Base-by-base conservation (phyloP, 2,797 vertebrate genomes). In the Alcedo atthis region DNA sequence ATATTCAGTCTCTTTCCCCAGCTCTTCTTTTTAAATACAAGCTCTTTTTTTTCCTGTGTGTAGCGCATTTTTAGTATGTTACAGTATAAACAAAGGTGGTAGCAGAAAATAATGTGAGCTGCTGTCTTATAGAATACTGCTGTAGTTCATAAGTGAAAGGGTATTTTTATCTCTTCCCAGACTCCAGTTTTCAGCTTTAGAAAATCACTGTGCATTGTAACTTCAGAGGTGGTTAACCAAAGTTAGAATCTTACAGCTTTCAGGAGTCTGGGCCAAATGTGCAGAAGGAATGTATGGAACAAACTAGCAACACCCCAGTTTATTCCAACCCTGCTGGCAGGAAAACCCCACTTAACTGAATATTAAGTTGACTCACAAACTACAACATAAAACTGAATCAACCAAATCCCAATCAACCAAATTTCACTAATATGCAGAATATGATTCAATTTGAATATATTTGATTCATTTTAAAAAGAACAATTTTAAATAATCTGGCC, bases 401-500 rank as follows among this genome's bases (percentile, higher is more conserved):
- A 81, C 62, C 35, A 61, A 55, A 64, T 57, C 37, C 55, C 40
- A 46, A 28, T 77, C 55, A 84, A 81, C 62, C 35, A 61, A 55
- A 64, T 57, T 91, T 92, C 67, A 77, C 90, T 82, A 80, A 45
- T 80, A 83, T 51, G 42, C 64, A 67, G 59, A 91, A 62, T 59
- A 20, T 71, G 69, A 91, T 96, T 62, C 20, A 9, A 3, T 75
- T 59, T 90, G 32, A 94, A 90, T 96, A 78, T 66, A 81, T 87
- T 77, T 91, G 58, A 73, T 67, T 83, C 42, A 18, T 92, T 87
- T 96, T 83, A 68, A 73, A 88, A 91, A 83, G 46, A 91, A 84
- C 10, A 58, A 25, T 76, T 77, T 94, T 84, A 90, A 93, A 96
- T 92, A 90, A 87, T 95, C 53, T 95, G 77, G 32, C 64, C 96